Evolutionary conservation across 2,888 invertebrate species (phyloP), one percentile per base, ranked within the genome.

Genomic region (Patella ulyssiponensis): DNA sequence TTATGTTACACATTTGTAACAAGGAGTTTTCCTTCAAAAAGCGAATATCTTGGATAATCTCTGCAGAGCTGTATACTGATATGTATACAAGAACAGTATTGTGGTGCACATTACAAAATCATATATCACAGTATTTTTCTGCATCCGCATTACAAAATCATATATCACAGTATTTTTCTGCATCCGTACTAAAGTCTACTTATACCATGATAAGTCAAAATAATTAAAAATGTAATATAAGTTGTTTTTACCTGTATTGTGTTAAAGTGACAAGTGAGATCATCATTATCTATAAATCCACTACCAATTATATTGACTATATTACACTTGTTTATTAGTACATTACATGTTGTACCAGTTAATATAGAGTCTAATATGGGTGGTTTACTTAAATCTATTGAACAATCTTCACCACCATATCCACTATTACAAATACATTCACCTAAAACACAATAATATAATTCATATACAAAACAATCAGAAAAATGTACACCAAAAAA

Each of bases 351-450:
- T 14, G 64, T 14, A 12, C 80, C 81, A 20, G 82, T 80, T 58
- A 82, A 71, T 33, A 85, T 75, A 20, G 69, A 73, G 74, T 74
- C 44, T 20, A 86, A 23, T 12, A 56, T 71, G 15, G 86, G 86
- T 53, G 85, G 81, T 3, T 27, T 73, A 4, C 71, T 72, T 11
- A 81, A 23, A 71, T 84, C 64, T 0, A 86, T 76, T 9, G 85
- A 83, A 75, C 87, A 87, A 69, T 84, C 85, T 11, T 78, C 81
- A 3, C 84, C 85, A 11, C 70, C 77, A 77, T 76, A 85, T 33
- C 81, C 81, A 15, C 14, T n/a, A 54, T 82, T 53, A 74, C 87
- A 87, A 7, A 70, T 58, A 58, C 87, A 87, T 2, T 74, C 77
- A 3, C 86, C 87, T 84, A 76, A 7, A 52, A 58, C 52, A 73